Evolutionary conservation across 1,140 invertebrate genomes (phyloP).

Genomic region (Sipha flava): DNA sequence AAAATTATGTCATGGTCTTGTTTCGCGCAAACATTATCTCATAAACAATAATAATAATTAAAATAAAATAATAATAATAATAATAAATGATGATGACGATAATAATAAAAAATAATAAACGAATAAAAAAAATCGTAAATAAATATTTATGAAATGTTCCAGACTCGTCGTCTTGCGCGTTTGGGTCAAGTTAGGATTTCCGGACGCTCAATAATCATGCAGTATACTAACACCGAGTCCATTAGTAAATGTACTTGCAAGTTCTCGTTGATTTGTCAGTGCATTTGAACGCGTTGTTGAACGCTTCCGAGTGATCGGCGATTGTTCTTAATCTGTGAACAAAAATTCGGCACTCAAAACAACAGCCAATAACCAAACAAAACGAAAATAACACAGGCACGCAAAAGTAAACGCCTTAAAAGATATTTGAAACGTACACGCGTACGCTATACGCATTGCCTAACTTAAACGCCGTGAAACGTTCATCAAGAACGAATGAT

Average conservation of each 20-base stretch:
- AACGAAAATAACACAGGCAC: background rate
- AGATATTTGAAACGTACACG: no score
- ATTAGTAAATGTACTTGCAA: background rate
- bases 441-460: no score
- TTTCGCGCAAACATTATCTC: background rate
- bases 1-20: background rate
- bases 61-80: background rate
- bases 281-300: background rate
- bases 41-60: background rate
- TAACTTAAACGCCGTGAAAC: no score
- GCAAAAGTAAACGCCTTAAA: background rate
- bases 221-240: background rate
- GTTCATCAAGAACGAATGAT: no score
- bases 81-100: background rate
- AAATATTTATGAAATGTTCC: background rate
- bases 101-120: background rate
- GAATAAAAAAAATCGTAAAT: no score
- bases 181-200: no score
- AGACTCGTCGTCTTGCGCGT: background rate
- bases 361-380: no score
- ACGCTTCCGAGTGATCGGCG: background rate
- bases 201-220: background rate
- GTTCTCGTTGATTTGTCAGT: background rate
- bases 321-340: conserved; percentile 2
- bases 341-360: background rate